Conservation (phyloP, 2,888 invertebrate species). For the Drosophila nr. medialis region DNA sequence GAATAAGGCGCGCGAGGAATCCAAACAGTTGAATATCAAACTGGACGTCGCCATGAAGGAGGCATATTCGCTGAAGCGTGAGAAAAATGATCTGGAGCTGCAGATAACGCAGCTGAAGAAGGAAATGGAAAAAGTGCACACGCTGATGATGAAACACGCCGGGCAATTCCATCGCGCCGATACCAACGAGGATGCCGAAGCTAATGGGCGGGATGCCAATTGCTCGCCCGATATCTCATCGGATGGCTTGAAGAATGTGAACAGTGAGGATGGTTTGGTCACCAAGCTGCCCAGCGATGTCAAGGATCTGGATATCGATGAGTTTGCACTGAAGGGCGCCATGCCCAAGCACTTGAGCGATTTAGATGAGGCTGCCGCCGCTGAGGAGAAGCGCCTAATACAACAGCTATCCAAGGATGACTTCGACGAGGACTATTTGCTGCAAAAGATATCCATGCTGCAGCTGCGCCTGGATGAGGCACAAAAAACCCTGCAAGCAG, state of each 20-base stretch:
- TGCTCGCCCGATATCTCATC: slow-evolving; percentile 85
- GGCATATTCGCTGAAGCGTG: slow-evolving; percentile 89
- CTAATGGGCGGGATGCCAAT: slow-evolving; percentile 83
- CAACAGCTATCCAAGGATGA: slow-evolving; percentile 85
- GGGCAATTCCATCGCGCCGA: slow-evolving; percentile 88
- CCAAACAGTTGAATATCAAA: slow-evolving; percentile 92
- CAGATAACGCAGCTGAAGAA: slow-evolving; percentile 91
- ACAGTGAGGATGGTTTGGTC: slow-evolving; percentile 85
- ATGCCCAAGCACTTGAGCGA: slow-evolving; percentile 87
- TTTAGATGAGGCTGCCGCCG: slow-evolving; percentile 84
- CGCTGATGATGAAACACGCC: slow-evolving; percentile 88
- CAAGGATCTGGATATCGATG: slow-evolving; percentile 86
- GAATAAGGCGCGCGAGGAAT: slow-evolving; percentile 96
- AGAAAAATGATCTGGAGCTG: slow-evolving; percentile 91
- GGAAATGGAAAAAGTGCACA: slow-evolving; percentile 92
- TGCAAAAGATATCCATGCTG: slow-evolving; percentile 88
- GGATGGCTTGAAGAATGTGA: slow-evolving; percentile 85
- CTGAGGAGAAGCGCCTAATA: slow-evolving; percentile 84
- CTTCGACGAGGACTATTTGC: slow-evolving; percentile 87
- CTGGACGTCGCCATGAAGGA: slow-evolving; percentile 92
- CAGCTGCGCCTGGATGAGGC: slow-evolving; percentile 90
- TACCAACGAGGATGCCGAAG: slow-evolving; percentile 83
- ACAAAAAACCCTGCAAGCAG: slow-evolving; percentile 89
- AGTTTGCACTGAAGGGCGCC: slow-evolving; percentile 88
- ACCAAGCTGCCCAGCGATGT: slow-evolving; percentile 75